Base-by-base conservation (phyloP, 2,113 vertebrate species). In the Struthidea cinerea region DNA sequence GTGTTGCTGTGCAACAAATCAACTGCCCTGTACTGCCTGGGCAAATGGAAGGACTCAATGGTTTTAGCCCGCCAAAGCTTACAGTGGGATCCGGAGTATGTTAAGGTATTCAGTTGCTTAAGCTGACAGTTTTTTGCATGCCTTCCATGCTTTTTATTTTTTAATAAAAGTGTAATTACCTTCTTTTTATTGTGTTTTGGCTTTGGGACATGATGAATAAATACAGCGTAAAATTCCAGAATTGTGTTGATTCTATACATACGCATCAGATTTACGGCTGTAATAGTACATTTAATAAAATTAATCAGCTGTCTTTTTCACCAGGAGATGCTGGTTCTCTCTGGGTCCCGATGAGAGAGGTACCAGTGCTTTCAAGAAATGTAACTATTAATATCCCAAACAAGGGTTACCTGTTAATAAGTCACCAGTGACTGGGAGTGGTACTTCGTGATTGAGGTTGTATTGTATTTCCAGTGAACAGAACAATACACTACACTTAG, bases 1-100 rank as follows among this genome's bases (percentile, higher is more conserved):
- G 96, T 98, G 75, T 69, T 98, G 17, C 75, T 98, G 49, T 98
- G 98, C 95, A 98, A 98, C 88, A 98, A 95, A 81, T 98, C 98
- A 67, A 98, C 97, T 44, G 97, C 98, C 7, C 93, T 98, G 84
- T 98, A 97, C 88, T 97, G 53, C 67, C 97, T 98, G 20, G 87
- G 94, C 26, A 98, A 96, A 83, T 98, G 98, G 98, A 74, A 50
- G 1, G 98, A 98, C 35, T 97, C 98, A 0, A 80, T 84, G 26
- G 3, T 22, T 15, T 96, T 97, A 35, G 98, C 98, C 78, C 69
- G 84, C 16, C 85, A 97, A 33, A 98, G 98, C 87, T 90, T 98
- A 27, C 73, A 33, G 3, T 97, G 94, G 78, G 97, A 98, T 87
- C 79, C 92, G 0, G n/a, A 90, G 19, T 98, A 98, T 11, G 93